Percentiles rank a stretch among this genome's conserved stretches.
These are phyloP conservation scores for Anniella stebbinsi DNA, from an alignment of 2,797 vertebrate genomes.

Conservation along the genomic window DNA sequence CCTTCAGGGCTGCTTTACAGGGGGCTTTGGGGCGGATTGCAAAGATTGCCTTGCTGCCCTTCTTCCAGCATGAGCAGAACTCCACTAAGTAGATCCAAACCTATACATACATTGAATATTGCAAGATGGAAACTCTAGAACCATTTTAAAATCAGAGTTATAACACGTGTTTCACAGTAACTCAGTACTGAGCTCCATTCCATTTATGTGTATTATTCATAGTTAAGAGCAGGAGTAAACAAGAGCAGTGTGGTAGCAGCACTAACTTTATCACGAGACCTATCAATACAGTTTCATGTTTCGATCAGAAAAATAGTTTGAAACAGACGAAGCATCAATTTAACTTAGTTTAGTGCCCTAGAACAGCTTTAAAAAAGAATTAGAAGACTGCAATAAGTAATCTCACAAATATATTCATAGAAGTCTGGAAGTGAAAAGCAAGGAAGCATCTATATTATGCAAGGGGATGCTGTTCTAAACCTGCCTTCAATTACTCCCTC, in stretches of 20 bases:
- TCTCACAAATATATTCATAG: background rate
- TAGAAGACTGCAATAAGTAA: background rate
- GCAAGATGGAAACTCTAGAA: background rate
- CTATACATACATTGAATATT: background rate
- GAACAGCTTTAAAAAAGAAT: background rate
- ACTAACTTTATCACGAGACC: background rate
- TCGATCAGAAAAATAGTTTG: slow-evolving; percentile 24
- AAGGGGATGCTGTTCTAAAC: background rate
- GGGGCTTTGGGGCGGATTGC: too few relatives aligned
- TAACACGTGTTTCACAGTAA: background rate
- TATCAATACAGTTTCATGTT: background rate
- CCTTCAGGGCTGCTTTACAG: background rate
- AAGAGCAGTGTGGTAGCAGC: background rate
- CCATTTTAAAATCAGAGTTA: background rate
- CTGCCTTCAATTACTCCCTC: background rate
- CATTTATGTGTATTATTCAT: background rate
- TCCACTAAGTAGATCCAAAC: background rate
- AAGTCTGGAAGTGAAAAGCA: background rate
- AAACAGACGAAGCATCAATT: background rate
- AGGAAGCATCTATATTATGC: background rate
- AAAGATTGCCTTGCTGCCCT: background rate
- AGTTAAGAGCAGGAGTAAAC: background rate
- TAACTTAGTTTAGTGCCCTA: background rate
- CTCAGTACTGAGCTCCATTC: background rate
- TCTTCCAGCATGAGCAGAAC: background rate